Evolutionary conservation across 2,113 vertebrate species (phyloP).

Genomic region (Climacteris rufus): DNA sequence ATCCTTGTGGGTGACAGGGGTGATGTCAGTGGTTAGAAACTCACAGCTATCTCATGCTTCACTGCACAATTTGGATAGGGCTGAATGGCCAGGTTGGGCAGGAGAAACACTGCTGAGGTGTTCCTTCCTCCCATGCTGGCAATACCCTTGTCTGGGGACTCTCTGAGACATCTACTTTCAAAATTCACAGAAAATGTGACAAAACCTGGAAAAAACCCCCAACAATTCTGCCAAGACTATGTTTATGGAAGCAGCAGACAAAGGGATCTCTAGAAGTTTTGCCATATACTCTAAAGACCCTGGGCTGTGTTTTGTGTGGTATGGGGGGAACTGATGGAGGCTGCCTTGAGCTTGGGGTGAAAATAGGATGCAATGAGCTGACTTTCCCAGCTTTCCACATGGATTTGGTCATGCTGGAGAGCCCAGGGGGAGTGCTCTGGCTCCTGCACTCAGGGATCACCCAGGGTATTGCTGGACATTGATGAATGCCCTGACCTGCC

Average conservation of each 20-base stretch:
- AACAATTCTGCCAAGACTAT: background rate
- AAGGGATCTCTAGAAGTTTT: background rate
- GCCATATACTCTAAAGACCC: background rate
- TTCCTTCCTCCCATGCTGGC: background rate
- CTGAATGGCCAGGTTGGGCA: background rate
- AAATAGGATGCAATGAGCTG: background rate
- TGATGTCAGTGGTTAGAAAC: background rate
- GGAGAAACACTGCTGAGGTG: background rate
- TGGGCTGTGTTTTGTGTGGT: background rate
- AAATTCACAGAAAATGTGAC: background rate
- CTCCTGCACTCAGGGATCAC: accelerated
- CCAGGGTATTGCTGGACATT: background rate
- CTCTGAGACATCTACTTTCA: background rate
- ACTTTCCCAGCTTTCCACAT: background rate
- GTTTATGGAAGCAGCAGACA: background rate
- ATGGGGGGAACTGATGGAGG: background rate
- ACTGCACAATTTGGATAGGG: background rate
- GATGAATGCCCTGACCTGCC: background rate
- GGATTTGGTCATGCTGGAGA: background rate
- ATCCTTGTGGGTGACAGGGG: background rate
- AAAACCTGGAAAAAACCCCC: background rate
- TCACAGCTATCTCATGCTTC: background rate
- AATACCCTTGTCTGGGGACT: background rate
- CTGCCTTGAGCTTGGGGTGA: background rate
- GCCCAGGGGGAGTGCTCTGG: background rate